A percentile compares a stretch with the other conserved stretches of the same genome.
Conservation (phyloP, 1,140 invertebrate genomes). For the Dendroctonus valens region DNA sequence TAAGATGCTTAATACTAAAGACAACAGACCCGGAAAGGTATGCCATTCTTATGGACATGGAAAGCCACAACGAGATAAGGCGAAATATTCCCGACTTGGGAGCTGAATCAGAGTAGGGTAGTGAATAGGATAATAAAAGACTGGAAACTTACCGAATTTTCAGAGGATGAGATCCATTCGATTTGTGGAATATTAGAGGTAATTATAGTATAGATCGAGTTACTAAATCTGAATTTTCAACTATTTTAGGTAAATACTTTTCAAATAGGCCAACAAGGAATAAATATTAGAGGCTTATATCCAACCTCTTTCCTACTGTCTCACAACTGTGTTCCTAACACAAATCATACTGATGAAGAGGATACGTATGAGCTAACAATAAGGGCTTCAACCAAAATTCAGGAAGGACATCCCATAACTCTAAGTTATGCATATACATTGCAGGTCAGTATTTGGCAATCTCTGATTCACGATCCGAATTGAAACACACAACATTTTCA, state of each 20-base stretch:
- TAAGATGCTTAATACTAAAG: slow-evolving; percentile 54
- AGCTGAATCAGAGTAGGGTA: slow-evolving; percentile 61
- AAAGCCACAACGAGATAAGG: slow-evolving; percentile 64
- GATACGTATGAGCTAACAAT: slow-evolving; percentile 57
- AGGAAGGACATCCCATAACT: slow-evolving; percentile 62
- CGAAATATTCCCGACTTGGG: slow-evolving; percentile 58
- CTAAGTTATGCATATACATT: slow-evolving; percentile 74
- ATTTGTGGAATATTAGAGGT: slow-evolving; percentile 70
- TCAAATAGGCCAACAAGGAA: slow-evolving; percentile 64
- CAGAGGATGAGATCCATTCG: slow-evolving; percentile 64
- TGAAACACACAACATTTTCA: slow-evolving; percentile 43
- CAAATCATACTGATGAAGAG: slow-evolving; percentile 65
- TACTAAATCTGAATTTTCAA: background rate
- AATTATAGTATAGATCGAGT: background rate
- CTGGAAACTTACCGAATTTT: slow-evolving; percentile 57
- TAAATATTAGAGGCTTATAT: slow-evolving; percentile 66
- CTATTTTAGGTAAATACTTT: slow-evolving; percentile 64
- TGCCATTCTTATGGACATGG: slow-evolving; percentile 59
- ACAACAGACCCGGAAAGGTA: slow-evolving; percentile 58
- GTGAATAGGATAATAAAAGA: slow-evolving; percentile 56
- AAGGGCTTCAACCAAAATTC: slow-evolving; percentile 61
- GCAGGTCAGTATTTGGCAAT: slow-evolving; percentile 52
- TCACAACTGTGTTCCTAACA: slow-evolving; percentile 74
- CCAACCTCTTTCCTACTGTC: slow-evolving; percentile 67
- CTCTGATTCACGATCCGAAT: background rate